Percentiles rank a stretch among this genome's conserved stretches.
phyloP scores from a whole-genome alignment of 2,113 vertebrate genomes.

The Sitta europaea region DNA sequence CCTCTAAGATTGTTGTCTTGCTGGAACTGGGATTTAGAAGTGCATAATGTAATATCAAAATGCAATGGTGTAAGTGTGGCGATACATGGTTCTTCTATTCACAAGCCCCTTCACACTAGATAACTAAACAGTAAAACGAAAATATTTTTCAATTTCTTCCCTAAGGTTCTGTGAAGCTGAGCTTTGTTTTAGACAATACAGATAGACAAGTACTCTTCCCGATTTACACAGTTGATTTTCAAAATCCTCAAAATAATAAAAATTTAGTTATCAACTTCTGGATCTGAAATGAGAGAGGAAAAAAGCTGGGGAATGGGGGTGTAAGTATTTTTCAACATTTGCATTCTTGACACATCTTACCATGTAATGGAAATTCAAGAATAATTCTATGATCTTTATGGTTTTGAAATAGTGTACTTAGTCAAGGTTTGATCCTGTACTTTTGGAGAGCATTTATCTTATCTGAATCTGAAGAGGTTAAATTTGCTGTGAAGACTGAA shows the following conservation, averaged over 20 bases:
- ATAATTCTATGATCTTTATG: background rate
- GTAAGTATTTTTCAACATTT: background rate
- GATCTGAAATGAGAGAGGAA: background rate
- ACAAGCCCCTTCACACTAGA: background rate
- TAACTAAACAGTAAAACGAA: background rate
- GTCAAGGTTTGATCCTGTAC: background rate
- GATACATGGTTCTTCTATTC: background rate
- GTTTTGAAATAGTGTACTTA: background rate
- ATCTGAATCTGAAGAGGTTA: constrained; percentile 24
- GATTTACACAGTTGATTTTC: background rate
- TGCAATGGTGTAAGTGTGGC: background rate
- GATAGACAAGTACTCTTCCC: background rate
- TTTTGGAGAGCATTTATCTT: constrained; percentile 13
- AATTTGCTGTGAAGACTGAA: constrained; percentile 15
- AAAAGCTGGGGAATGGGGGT: fast-evolving
- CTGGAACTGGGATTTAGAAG: background rate
- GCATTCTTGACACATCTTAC: background rate
- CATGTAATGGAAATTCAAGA: background rate
- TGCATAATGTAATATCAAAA: background rate
- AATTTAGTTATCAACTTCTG: background rate
- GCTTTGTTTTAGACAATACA: background rate
- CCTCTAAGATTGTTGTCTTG: fast-evolving
- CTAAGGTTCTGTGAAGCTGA: background rate
- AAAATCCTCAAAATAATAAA: background rate
- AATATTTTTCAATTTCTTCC: background rate